phyloP scores from a whole-genome alignment of 2,113 vertebrate genomes.

The Scolopax mira region DNA sequence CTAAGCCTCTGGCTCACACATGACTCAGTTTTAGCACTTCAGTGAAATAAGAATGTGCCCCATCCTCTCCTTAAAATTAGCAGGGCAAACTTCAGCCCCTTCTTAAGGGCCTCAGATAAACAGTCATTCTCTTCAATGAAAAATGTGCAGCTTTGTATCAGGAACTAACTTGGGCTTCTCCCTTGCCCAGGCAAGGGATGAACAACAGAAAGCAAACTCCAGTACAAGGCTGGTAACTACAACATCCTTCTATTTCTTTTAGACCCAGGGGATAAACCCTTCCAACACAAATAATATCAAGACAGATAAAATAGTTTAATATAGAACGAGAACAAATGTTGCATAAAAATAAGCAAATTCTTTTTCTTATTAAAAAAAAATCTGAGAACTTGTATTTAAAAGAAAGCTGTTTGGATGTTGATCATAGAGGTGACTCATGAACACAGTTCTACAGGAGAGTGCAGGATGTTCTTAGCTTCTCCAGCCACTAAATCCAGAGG shows the following conservation, averaged over 20 bases:
- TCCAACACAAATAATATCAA: not conserved
- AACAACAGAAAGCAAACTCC: not conserved
- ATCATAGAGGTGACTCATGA: not conserved
- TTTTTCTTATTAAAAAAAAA: not conserved
- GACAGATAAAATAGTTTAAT: conserved; percentile 69
- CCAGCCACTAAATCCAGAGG: conserved; percentile 78
- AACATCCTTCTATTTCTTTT: not conserved
- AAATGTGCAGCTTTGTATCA: not conserved
- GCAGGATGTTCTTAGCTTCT: conserved; percentile 66
- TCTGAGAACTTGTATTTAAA: not conserved
- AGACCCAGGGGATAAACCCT: not conserved
- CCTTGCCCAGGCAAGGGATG: not conserved
- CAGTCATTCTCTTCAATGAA: not conserved
- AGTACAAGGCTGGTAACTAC: not conserved
- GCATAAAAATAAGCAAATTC: conserved; percentile 42
- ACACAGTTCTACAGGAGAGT: not conserved
- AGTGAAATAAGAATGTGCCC: conserved; percentile 30
- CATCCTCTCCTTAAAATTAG: conserved; percentile 47
- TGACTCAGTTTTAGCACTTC: conserved; percentile 57
- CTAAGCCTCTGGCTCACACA: conserved; percentile 56
- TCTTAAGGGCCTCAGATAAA: not conserved
- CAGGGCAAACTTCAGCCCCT: not conserved
- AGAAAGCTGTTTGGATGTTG: not conserved
- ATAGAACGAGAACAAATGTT: not conserved
- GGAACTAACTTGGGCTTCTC: not conserved